Percentiles rank a stretch among this genome's conserved stretches.
These are phyloP conservation scores for Clytia hemisphaerica DNA, from an alignment of 30 jellyfish, hydroid and myxozoan genomes.

Conservation along the genomic window DNA sequence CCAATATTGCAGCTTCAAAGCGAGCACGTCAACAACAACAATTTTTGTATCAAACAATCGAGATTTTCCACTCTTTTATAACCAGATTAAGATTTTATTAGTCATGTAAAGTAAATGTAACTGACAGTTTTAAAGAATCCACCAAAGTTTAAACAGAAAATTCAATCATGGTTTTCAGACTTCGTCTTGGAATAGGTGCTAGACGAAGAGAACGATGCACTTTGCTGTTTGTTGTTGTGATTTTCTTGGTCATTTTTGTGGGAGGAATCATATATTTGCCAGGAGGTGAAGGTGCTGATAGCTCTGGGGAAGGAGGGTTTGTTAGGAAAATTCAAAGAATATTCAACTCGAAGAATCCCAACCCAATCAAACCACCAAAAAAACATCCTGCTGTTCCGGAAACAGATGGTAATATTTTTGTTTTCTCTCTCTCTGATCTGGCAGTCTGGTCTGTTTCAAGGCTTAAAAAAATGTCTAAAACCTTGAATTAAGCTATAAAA, in stretches of 20 bases:
- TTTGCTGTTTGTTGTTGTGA: slow-evolving; percentile 40
- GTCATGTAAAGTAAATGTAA: too few relatives aligned
- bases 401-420: too few relatives aligned
- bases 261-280: slow-evolving; percentile 85
- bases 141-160: too few relatives aligned
- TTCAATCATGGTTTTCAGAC: too few relatives aligned
- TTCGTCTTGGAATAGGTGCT: slow-evolving; percentile 49
- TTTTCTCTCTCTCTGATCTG: too few relatives aligned
- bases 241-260: slow-evolving; percentile 50
- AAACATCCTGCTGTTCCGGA: neutral
- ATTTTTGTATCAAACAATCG: too few relatives aligned
- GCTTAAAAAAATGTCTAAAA: neutral
- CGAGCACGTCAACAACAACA: too few relatives aligned
- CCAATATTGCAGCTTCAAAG: too few relatives aligned
- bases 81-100: too few relatives aligned
- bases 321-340: slow-evolving; percentile 29
- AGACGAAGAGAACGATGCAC: slow-evolving; percentile 74
- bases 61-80: too few relatives aligned
- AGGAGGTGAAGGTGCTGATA: slow-evolving; percentile 41
- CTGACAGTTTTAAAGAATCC: too few relatives aligned
- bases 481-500: neutral
- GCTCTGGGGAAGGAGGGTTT: slow-evolving; percentile 33
- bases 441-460: neutral
- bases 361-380: slow-evolving; percentile 32
- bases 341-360: slow-evolving; percentile 12